Percentiles rank a stretch among this genome's conserved stretches.
Evolutionary conservation across 2,797 vertebrate species (phyloP).

Genomic region (Myoxocephalus aenaeus): DNA sequence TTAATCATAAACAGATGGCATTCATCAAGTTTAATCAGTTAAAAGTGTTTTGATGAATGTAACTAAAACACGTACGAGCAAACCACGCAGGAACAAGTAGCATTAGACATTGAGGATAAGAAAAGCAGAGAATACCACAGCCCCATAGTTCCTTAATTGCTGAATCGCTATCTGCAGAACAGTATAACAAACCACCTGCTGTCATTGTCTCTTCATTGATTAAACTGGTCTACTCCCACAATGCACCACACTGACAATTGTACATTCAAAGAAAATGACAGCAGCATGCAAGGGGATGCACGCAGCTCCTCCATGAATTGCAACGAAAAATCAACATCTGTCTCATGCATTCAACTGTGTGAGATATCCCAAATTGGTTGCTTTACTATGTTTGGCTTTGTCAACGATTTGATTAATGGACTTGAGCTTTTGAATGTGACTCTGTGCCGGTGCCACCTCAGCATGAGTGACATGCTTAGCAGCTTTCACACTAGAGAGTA

Average conservation of each 20-base stretch:
- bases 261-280: not conserved
- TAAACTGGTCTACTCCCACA: not conserved
- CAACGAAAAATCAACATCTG: not conserved
- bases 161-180: slow-evolving; percentile 6
- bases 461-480: slow-evolving; percentile 13
- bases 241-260: not conserved
- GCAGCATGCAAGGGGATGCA: not conserved
- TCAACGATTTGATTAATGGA: slow-evolving; percentile 29
- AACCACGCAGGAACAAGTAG: not conserved
- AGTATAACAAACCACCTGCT: slow-evolving; percentile 17
- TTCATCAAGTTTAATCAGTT: not conserved
- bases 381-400: slow-evolving; percentile 23
- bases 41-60: not conserved
- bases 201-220: slow-evolving; percentile 19
- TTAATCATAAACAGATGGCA: not conserved
- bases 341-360: not conserved
- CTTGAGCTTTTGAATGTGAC: slow-evolving; percentile 13
- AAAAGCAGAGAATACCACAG: not conserved
- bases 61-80: not conserved
- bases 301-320: not conserved
- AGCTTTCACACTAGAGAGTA: slow-evolving; percentile 3
- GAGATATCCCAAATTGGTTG: slow-evolving; percentile 16
- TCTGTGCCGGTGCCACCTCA: slow-evolving; percentile 11
- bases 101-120: not conserved
- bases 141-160: not conserved